These are phyloP conservation scores for Hyalella azteca DNA, from an alignment of 2,888 invertebrate genomes.

Conservation along the genomic window DNA sequence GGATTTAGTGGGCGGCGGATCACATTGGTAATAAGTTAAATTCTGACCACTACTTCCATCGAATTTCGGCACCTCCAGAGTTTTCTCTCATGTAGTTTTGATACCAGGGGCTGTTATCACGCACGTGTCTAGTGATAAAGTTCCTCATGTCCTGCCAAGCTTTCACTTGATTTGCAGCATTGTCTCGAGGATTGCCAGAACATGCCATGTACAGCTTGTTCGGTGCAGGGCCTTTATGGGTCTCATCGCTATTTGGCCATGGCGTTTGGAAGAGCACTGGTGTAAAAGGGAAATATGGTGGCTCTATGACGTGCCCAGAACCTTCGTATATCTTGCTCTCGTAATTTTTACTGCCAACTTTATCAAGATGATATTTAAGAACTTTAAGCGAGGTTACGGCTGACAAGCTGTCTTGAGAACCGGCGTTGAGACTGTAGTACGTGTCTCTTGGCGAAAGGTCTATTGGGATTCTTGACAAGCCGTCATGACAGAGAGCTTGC, in stretches of 20 bases:
- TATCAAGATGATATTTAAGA: not conserved
- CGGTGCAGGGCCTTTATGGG: not conserved
- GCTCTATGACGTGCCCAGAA: conserved; percentile 49
- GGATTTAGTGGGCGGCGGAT: too few species aligned
- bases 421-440: conserved; percentile 43
- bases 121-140: conserved; percentile 43
- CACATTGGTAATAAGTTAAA: too few species aligned
- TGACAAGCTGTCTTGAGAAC: conserved; percentile 39
- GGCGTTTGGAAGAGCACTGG: not conserved
- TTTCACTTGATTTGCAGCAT: conserved; percentile 38
- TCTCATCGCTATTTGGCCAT: not conserved
- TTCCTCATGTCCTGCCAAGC: conserved; percentile 46
- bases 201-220: conserved; percentile 1
- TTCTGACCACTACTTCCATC: too few species aligned
- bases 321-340: not conserved
- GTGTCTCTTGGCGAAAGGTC: conserved; percentile 48
- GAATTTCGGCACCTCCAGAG: too few species aligned
- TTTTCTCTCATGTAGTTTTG: not conserved
- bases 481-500: not conserved
- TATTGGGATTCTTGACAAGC: conserved; percentile 39
- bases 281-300: conserved; percentile 42
- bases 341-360: not conserved
- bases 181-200: not conserved
- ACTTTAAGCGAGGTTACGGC: not conserved
- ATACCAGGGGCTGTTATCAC: conserved; percentile 11